phyloP scores from a whole-genome alignment of 2,888 invertebrate species.

The Coelinius sp. region DNA sequence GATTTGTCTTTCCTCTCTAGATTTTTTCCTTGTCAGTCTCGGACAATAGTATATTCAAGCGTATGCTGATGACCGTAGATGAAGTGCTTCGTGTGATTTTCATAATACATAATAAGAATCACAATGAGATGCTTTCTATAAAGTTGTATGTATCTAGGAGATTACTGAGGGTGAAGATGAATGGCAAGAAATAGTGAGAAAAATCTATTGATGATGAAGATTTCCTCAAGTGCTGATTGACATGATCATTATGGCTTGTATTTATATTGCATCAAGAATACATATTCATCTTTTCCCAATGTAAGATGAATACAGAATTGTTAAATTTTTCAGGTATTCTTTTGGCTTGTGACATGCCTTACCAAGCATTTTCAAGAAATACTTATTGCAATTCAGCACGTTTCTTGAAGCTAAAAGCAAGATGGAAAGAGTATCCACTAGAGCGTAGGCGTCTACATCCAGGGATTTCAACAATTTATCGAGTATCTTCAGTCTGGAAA shows the following conservation, averaged over 20 bases:
- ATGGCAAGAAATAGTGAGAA: slow-evolving; percentile 19
- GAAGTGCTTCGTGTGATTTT: background rate
- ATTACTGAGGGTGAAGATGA: background rate
- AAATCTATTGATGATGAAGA: background rate
- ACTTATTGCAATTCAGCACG: slow-evolving; percentile 34
- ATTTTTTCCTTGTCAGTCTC: slow-evolving; percentile 32
- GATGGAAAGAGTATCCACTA: slow-evolving; percentile 24
- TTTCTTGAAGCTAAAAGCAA: slow-evolving; percentile 17
- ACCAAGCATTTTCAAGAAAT: slow-evolving; percentile 28
- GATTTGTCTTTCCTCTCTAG: slow-evolving; percentile 29
- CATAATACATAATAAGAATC: slow-evolving; percentile 4
- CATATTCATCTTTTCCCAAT: background rate
- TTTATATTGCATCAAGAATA: background rate
- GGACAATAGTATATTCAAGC: slow-evolving; percentile 28
- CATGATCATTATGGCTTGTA: background rate
- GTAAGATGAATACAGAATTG: slow-evolving; percentile 4
- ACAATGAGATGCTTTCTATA: background rate
- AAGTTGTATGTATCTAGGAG: background rate
- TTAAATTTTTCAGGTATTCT: background rate
- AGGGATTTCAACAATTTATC: slow-evolving; percentile 39
- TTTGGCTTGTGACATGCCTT: slow-evolving; percentile 24
- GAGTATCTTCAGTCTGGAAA: slow-evolving; percentile 31
- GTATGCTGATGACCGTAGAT: slow-evolving; percentile 16
- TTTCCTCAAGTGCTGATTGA: slow-evolving; percentile 8
- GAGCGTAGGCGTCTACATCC: slow-evolving; percentile 17